Evolutionary conservation across 2,797 vertebrate species (phyloP), one percentile per base, ranked within the genome.

Genomic region (Clamator glandarius): DNA sequence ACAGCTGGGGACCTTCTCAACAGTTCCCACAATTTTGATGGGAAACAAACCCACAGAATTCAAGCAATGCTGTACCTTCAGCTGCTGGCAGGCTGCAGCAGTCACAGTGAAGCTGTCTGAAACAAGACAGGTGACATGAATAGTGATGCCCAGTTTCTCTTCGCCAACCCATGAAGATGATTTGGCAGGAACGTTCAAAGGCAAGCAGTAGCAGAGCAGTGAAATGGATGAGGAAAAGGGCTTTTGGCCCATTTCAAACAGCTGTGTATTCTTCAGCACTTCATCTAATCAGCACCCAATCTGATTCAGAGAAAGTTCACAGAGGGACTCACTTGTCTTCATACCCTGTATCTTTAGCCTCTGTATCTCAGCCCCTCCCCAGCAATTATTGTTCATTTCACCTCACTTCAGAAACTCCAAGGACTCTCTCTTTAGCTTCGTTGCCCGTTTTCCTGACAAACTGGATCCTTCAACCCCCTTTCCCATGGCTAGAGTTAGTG

Each of bases 231-330:
- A 77, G 17, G 12, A 44, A 68, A 62, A 75, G n/a, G 7, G 42
- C 3, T 54, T 85, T 58, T 51, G 52, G 44, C 46, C 42, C 29
- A 31, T 62, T 83, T 75, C 26, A 64, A 31, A 31, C 25, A 54
- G 42, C 35, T 58, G 21, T 31, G 29, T 19, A 19, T 61, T 66
- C 51, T 59, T 86, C 59, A 59, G n/a, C 29, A 14, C 48, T 88
- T 59, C 13, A 3, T 58, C 26, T 64, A 31, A 73, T 17, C 4
- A 1, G 42, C 1, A 2, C 48, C 64, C 20, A 39, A 69, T n/a
- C n/a, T n/a, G n/a, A n/a, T n/a, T n/a, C n/a, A n/a, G 54, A 77
- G 17, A 77, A 20, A 0, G 0, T 5, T 17, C 42, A 44, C 0
- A 1, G 19, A 0, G 0, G 24, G 28, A 62, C 39, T 24, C 55